Evolutionary conservation across 2,113 vertebrate genomes (phyloP), one percentile per base, ranked within the genome.

Genomic region (Psittacus erithacus): DNA sequence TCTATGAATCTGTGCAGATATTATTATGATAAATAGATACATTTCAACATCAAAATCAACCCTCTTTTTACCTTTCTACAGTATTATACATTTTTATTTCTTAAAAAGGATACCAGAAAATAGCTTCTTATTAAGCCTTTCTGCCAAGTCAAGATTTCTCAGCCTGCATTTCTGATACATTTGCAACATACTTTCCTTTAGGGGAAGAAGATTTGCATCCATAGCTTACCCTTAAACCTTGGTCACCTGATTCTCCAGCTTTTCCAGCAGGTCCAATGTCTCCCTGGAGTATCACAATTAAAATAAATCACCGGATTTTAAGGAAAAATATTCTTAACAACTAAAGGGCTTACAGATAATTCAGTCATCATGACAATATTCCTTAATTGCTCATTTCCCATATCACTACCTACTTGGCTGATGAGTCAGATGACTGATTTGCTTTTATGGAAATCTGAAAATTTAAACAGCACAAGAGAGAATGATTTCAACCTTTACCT

Each of bases 221-320:
- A 55, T 1, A 53, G 65, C 98, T 98, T 95, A 99, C 99, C 97
- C 98, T 98, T 80, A 98, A 92, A 93, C 99, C 99, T 92, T 98
- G 97, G 65, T 98, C 98, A 6, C 99, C 99, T 89, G 98, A 92
- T 85, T 98, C 98, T 75, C 99, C 99, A 95, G 97, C 96, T 77
- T 95, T 97, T 90, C 99, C 99, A 71, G 88, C 75, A 78, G 96
- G 96, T 50, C 99, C 99, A 69, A 28, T 33, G 44, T 98, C 98
- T 96, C 99, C 99, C 99, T 99, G 96, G 62, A 91, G 82, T 60
- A 94, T 35, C 94, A 96, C 35, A 86, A 76, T 57, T 35, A 53
- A 93, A 92, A 80, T 10, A 80, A 65, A 74, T 35, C 0, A 39
- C 1, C 44, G 25, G 4, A 71, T 82, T 85, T 88, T 70, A 81